Base-by-base conservation (phyloP, 2,888 invertebrate species). In the Loripinus fragilis region DNA sequence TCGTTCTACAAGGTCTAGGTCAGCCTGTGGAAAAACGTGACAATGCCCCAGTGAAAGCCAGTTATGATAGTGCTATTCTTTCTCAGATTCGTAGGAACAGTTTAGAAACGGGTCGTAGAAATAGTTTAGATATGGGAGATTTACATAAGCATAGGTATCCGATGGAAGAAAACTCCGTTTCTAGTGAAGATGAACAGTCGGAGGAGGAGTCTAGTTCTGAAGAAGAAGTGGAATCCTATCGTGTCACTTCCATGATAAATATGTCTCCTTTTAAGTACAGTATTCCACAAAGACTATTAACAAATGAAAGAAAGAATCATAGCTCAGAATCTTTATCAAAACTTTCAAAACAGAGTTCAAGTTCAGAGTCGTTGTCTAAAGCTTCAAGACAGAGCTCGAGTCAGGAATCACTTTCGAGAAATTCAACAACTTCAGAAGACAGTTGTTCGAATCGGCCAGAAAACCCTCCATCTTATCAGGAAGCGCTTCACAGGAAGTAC, bases 391-490 rank as follows among this genome's bases (percentile, higher is more conserved):
- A 71, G 30, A 79, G 70, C 30, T 74, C 74, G 20, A 82, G 78
- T 71, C 74, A 69, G 0, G 81, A 81, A 23, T 81, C 81, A 41
- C 67, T 75, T 41, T 72, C 77, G 23, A 66, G 68, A 50, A 76
- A 74, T 45, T 68, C 73, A 30, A 55, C 55, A 55, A 55, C 55
- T 10, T 41, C 68, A 15, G 81, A 81, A 23, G 79, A 79, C 1
- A 50, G 33, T 33, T 55, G 42, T 23, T 23, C 42, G 10, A 41
- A 28, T 28, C 76, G 92, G 45, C 92, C 92, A 10, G 87, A 86
- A 25, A 79, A 85, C 28, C 92, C 91, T 8, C 91, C 92, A 35
- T 86, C 88, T n/a, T 92, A 92, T 74, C 81, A 87, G 8, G 90
- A 91, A 71, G 92, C 93, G 20, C 66, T 92, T 33, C 85, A 90